These are phyloP conservation scores for Zaprionus camerounensis DNA, from an alignment of 1,140 invertebrate genomes.

Conservation along the genomic window DNA sequence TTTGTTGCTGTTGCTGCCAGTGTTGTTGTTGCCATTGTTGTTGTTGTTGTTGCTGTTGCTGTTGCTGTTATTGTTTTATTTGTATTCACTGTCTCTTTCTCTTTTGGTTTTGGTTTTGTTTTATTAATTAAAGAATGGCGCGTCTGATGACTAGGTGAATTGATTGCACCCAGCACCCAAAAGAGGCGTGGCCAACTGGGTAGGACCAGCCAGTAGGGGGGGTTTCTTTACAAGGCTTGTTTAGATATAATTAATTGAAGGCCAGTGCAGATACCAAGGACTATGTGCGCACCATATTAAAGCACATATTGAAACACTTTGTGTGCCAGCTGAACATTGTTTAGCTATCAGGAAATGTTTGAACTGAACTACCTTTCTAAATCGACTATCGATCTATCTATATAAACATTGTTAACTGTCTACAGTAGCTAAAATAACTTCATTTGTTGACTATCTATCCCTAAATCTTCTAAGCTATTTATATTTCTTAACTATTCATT, in stretches of 20 bases:
- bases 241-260: neutral
- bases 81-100: slow-evolving; percentile 17
- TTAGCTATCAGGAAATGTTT: too few relatives aligned
- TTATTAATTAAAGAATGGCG: slow-evolving; percentile 65
- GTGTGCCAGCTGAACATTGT: too few relatives aligned
- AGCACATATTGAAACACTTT: neutral
- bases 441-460: too few relatives aligned
- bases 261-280: neutral
- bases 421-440: too few relatives aligned
- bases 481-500: too few relatives aligned
- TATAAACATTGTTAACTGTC: too few relatives aligned
- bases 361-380: too few relatives aligned
- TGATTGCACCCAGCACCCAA: slow-evolving; percentile 20
- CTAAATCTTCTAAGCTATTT: too few relatives aligned
- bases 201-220: neutral
- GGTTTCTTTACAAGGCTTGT: slow-evolving; percentile 1
- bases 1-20: slow-evolving; percentile 32
- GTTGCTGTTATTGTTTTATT: slow-evolving; percentile 14
- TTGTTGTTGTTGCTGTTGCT: slow-evolving; percentile 4
- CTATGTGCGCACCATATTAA: neutral
- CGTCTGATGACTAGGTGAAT: slow-evolving; percentile 28
- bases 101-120: slow-evolving; percentile 38
- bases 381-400: too few relatives aligned
- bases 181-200: neutral
- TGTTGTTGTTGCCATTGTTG: neutral